Conservation (phyloP, 2,888 invertebrate species). For the Eupithecia centaureata region DNA sequence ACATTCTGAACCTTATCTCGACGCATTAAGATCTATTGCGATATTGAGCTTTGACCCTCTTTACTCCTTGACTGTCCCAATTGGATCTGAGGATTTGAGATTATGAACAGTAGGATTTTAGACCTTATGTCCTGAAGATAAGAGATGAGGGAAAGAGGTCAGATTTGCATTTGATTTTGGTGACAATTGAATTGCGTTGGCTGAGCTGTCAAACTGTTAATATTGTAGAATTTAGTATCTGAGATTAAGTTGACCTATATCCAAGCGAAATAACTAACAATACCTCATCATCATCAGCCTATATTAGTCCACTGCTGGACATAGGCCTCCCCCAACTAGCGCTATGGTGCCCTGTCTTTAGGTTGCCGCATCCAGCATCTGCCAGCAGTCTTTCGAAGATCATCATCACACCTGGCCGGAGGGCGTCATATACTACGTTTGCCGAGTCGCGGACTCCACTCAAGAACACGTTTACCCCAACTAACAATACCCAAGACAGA, state of each 20-base stretch:
- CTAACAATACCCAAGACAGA: no score
- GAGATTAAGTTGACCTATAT: slow-evolving; percentile 1
- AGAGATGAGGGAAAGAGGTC: slow-evolving; percentile 47
- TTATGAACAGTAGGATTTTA: slow-evolving; percentile 3
- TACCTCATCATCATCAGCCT: no score
- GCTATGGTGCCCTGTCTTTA: no score
- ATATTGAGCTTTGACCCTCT: not conserved
- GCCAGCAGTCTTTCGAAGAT: no score
- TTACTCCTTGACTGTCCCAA: not conserved
- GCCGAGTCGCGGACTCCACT: no score
- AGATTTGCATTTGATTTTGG: slow-evolving; percentile 53
- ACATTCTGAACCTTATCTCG: slow-evolving; percentile 12
- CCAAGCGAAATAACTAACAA: not conserved
- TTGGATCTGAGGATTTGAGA: not conserved
- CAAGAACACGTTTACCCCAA: no score
- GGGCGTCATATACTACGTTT: no score
- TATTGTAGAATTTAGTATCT: not conserved
- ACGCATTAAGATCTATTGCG: slow-evolving; percentile 4
- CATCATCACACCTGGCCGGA: no score
- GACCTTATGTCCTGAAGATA: slow-evolving; percentile 3
- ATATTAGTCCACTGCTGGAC: no score
- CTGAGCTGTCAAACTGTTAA: slow-evolving; percentile 39
- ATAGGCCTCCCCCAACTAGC: no score
- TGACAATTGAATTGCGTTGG: slow-evolving; percentile 51
- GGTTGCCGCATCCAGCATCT: no score